Evolutionary conservation across 2,113 vertebrate species (phyloP), one percentile per base, ranked within the genome.

Genomic region (Caranx melampygus): DNA sequence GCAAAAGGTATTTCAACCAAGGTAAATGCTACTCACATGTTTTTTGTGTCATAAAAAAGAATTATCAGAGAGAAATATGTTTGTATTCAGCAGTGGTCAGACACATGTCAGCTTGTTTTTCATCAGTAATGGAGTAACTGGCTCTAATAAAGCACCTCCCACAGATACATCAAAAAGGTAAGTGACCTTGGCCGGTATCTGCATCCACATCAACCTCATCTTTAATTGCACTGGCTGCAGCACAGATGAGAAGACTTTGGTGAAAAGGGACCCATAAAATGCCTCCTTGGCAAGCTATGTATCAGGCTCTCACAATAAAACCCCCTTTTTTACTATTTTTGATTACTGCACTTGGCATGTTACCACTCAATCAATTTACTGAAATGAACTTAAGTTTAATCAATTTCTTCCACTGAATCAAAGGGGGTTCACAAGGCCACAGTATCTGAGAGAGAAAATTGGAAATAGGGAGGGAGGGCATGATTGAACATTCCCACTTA

Each of bases 341-440:
- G 73, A 92, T 88, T 61, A 82, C 84, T 55, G 65, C 78, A 58
- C 74, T 90, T 92, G 84, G 87, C 58, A 5, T 58, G 84, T 80
- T 82, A 79, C 47, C 66, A 62, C 58, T 83, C 72, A 79, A 76
- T 92, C 82, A 87, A 82, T 88, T 86, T 75, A 77, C 72, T 75
- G 82, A 83, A 90, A 84, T 57, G 68, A 89, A 91, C 87, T 89
- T 88, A 77, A 45, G 84, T 87, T 89, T 81, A 85, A 92, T 93
- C 91, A 71, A 83, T 90, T 88, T 77, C 16, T 18, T 71, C 78
- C 82, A 89, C 44, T 62, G 82, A 89, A 83, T 87, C 82, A 82
- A 82, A 83, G 70, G 12, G 18, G 47, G 82, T 80, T 87, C 83
- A 86, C 71, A 84, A 81, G 75, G 81, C 61, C 58, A 42, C 4